A percentile compares a stretch with the other conserved stretches of the same genome.
Conservation (phyloP, 2,797 vertebrate species). For the Eremophila alpestris region DNA sequence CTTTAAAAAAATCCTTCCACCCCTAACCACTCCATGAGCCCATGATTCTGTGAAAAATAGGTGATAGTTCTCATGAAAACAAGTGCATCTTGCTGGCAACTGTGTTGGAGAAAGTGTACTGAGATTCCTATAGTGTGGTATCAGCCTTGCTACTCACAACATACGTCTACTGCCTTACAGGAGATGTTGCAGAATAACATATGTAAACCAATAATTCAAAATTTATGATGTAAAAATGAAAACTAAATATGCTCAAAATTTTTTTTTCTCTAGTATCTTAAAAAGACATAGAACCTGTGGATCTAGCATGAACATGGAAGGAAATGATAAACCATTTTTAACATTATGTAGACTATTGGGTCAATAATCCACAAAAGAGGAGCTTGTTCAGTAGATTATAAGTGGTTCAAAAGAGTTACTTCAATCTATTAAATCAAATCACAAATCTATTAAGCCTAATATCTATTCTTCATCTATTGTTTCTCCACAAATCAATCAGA, state of each 20-base stretch:
- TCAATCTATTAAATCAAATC: slow-evolving; percentile 46
- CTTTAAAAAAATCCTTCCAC: not conserved
- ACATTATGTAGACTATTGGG: slow-evolving; percentile 14
- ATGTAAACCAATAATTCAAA: not conserved
- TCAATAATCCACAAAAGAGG: slow-evolving; percentile 50
- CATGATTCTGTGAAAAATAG: not conserved
- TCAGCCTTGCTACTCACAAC: not conserved
- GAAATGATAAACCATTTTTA: slow-evolving; percentile 32
- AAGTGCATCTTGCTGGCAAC: not conserved
- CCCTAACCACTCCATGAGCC: not conserved
- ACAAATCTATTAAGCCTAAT: slow-evolving; percentile 34
- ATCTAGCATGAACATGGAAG: slow-evolving; percentile 9
- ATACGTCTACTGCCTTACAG: not conserved
- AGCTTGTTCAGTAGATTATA: slow-evolving; percentile 50
- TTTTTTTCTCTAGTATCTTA: not conserved
- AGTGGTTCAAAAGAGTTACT: slow-evolving; percentile 42
- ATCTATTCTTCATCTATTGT: slow-evolving; percentile 45
- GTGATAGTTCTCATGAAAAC: not conserved
- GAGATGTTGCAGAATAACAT: not conserved
- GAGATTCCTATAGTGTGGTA: not conserved
- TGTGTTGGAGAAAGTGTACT: not conserved
- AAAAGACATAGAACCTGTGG: not conserved
- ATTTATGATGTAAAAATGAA: not conserved
- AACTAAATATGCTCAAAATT: not conserved
- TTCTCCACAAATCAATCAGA: slow-evolving; percentile 49